These are phyloP conservation scores for Laticauda colubrina DNA, from an alignment of 2,113 vertebrate genomes.

Conservation along the genomic window DNA sequence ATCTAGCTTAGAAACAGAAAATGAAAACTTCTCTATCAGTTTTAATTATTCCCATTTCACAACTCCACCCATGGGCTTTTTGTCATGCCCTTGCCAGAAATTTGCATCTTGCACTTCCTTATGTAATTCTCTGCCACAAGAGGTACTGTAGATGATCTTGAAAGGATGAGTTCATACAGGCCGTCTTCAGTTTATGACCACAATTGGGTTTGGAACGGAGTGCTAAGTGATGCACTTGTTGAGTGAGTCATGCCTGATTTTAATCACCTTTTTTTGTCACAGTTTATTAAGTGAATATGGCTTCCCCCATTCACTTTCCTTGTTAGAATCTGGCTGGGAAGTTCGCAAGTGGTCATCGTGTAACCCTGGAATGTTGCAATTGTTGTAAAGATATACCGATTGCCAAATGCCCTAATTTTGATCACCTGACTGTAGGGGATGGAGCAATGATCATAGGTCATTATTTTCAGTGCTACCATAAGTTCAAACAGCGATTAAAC, in stretches of 20 bases:
- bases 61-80: too few species aligned
- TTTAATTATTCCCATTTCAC: background rate
- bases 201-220: too few species aligned
- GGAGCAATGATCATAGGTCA: background rate
- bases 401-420: background rate
- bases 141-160: background rate
- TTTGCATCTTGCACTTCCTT: background rate
- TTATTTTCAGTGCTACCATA: background rate
- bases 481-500: background rate
- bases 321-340: background rate
- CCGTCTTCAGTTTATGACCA: too few species aligned
- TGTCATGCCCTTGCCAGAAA: background rate
- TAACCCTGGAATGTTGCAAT: background rate
- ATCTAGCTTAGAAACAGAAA: background rate
- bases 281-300: too few species aligned
- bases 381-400: background rate
- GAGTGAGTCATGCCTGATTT: too few species aligned
- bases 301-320: too few species aligned
- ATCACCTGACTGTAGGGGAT: background rate
- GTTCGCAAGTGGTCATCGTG: background rate
- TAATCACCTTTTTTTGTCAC: too few species aligned
- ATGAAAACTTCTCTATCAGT: background rate
- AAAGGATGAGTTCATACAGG: background rate
- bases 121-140: background rate
- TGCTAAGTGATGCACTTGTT: too few species aligned